phyloP scores from a whole-genome alignment of 2,888 invertebrate genomes.

The Hypsopygia costalis region DNA sequence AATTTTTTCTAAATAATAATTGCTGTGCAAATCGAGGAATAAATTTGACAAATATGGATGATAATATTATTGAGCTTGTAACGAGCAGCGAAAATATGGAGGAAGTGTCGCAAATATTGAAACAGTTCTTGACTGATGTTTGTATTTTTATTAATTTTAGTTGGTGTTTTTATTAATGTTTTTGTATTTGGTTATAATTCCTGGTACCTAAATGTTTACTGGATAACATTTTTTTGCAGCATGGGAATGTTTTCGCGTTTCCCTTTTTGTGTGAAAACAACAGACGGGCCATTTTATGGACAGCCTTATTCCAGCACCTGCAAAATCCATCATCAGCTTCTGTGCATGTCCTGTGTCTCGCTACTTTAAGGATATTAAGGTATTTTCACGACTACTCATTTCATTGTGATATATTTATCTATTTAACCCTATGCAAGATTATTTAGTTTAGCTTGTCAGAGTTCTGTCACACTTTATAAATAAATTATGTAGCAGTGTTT shows the following conservation, averaged over 20 bases:
- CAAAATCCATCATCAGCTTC: slow-evolving; percentile 61
- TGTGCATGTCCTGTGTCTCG: slow-evolving; percentile 78
- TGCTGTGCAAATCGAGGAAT: too few relatives aligned
- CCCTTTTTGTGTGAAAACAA: slow-evolving; percentile 79
- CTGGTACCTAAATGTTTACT: too few relatives aligned
- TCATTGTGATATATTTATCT: too few relatives aligned
- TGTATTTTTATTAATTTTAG: slow-evolving; percentile 22
- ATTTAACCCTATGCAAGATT: too few relatives aligned
- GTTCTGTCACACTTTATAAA: too few relatives aligned
- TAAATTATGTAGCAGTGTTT: too few relatives aligned
- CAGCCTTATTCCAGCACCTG: slow-evolving; percentile 80
- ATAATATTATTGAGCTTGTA: slow-evolving; percentile 52
- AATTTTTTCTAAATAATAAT: too few relatives aligned
- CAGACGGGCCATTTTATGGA: slow-evolving; percentile 81
- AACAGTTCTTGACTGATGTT: slow-evolving; percentile 52
- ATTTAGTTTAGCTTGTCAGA: too few relatives aligned
- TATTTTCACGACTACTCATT: too few relatives aligned
- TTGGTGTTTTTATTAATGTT: too few relatives aligned
- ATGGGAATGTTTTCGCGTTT: slow-evolving; percentile 80
- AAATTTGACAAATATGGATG: too few relatives aligned
- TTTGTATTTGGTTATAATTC: too few relatives aligned
- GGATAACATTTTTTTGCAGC: slow-evolving; percentile 41
- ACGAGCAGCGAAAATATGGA: slow-evolving; percentile 35
- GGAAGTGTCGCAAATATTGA: slow-evolving; percentile 39
- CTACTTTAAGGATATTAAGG: slow-evolving; percentile 84